A percentile compares a stretch with the other conserved stretches of the same genome.
phyloP scores from a whole-genome alignment of 2,113 vertebrate species.

The Edolisoma coerulescens region DNA sequence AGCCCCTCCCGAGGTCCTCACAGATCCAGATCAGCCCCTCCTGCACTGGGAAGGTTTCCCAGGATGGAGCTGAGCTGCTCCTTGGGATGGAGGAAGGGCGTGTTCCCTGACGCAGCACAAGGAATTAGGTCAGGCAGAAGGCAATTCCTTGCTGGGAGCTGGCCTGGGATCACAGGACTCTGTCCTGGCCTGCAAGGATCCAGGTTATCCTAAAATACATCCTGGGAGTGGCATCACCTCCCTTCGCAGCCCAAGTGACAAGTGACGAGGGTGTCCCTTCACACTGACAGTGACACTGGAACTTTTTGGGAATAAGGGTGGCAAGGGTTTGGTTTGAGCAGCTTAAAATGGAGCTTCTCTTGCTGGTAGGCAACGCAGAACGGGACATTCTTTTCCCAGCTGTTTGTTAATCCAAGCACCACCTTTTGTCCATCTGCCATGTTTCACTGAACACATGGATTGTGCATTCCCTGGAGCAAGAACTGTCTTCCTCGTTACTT shows the following conservation, averaged over 20 bases:
- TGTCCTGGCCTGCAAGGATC: neutral
- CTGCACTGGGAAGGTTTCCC: neutral
- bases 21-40: neutral
- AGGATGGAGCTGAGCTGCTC: neutral
- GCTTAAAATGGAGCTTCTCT: neutral
- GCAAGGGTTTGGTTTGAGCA: neutral
- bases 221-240: neutral
- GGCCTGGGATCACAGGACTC: neutral
- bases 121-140: slow-evolving; percentile 6
- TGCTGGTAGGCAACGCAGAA: neutral
- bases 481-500: slow-evolving; percentile 30
- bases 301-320: neutral
- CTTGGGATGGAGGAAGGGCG: neutral
- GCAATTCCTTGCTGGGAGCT: neutral
- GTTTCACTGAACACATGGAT: slow-evolving; percentile 55
- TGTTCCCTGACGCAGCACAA: neutral
- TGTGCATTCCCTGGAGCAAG: slow-evolving; percentile 37
- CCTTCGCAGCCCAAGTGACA: neutral
- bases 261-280: neutral
- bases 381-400: neutral
- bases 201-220: neutral
- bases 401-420: slow-evolving; percentile 25
- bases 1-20: neutral
- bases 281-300: neutral
- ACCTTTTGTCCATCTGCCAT: slow-evolving; percentile 53